Percentiles rank a stretch among this genome's conserved stretches.
Conservation (phyloP, 2,113 vertebrate genomes). For the Xenus cinereus region DNA sequence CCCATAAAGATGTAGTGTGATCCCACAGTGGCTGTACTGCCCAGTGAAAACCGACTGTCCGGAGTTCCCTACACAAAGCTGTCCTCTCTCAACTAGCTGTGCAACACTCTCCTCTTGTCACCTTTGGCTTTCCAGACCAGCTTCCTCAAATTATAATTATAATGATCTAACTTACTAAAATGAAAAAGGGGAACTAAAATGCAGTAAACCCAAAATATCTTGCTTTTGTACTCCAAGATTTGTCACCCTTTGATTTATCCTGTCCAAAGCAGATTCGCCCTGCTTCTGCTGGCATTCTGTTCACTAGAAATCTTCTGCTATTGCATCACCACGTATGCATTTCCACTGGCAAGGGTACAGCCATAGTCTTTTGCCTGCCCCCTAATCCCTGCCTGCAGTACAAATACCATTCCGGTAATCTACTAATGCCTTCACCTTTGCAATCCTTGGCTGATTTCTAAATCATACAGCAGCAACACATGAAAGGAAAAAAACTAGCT, state of each 20-base stretch:
- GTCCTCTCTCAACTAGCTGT: neutral
- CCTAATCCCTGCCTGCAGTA: neutral
- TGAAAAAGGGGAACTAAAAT: slow-evolving; percentile 15
- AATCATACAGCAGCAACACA: neutral
- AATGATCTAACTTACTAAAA: neutral
- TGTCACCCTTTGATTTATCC: neutral
- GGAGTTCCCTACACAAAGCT: neutral
- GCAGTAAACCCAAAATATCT: neutral
- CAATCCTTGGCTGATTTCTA: neutral
- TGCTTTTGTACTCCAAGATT: neutral
- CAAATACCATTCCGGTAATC: neutral
- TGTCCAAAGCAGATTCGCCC: neutral
- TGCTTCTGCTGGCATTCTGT: neutral
- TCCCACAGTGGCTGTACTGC: neutral
- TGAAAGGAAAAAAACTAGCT: neutral
- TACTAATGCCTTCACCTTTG: slow-evolving; percentile 7
- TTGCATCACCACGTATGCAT: neutral
- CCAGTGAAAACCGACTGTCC: neutral
- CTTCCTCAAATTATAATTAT: slow-evolving; percentile 44
- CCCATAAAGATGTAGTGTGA: neutral
- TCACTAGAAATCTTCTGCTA: neutral
- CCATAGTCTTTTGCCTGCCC: neutral
- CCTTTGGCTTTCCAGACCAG: neutral
- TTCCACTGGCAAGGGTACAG: neutral
- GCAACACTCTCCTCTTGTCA: neutral